These are phyloP conservation scores for Umimayanthus kanabou DNA, from an alignment of 92 coral and sea anemone genomes.

Conservation along the genomic window DNA sequence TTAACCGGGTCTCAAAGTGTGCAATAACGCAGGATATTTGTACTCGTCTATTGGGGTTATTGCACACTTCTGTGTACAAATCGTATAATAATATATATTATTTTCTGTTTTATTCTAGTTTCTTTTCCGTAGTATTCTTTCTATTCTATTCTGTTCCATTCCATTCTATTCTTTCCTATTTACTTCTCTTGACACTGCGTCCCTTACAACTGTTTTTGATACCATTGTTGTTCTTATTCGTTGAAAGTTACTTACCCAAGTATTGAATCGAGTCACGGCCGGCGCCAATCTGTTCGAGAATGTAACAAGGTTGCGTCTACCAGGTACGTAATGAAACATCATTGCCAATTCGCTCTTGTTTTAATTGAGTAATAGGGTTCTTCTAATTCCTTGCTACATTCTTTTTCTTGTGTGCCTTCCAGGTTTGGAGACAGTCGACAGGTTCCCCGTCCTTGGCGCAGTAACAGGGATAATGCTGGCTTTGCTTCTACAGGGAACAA, in stretches of 20 bases:
- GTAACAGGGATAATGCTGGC: conserved; percentile 91
- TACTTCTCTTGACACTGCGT: too few relatives aligned
- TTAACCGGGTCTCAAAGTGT: too few relatives aligned
- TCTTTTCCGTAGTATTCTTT: not conserved
- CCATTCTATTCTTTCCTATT: not conserved
- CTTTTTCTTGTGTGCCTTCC: not conserved
- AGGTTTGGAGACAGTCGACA: conserved; percentile 92
- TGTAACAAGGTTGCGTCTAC: conserved; percentile 87
- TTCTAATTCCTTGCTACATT: not conserved
- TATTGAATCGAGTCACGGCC: conserved; percentile 93
- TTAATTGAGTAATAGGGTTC: too few relatives aligned
- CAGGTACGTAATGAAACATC: conserved; percentile 55
- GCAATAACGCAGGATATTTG: too few relatives aligned
- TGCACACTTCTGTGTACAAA: too few relatives aligned
- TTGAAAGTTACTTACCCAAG: conserved; percentile 80
- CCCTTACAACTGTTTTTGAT: not conserved
- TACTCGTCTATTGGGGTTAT: too few relatives aligned
- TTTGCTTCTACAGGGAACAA: conserved; percentile 68
- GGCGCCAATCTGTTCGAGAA: conserved; percentile 95
- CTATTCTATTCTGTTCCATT: not conserved
- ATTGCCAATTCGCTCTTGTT: too few relatives aligned
- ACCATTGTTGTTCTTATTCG: not conserved
- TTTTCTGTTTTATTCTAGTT: too few relatives aligned
- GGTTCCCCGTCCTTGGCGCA: conserved; percentile 97
- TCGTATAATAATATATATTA: too few relatives aligned